phyloP scores from a whole-genome alignment of 2,797 vertebrate genomes.

The Pelobates cultripes region DNA sequence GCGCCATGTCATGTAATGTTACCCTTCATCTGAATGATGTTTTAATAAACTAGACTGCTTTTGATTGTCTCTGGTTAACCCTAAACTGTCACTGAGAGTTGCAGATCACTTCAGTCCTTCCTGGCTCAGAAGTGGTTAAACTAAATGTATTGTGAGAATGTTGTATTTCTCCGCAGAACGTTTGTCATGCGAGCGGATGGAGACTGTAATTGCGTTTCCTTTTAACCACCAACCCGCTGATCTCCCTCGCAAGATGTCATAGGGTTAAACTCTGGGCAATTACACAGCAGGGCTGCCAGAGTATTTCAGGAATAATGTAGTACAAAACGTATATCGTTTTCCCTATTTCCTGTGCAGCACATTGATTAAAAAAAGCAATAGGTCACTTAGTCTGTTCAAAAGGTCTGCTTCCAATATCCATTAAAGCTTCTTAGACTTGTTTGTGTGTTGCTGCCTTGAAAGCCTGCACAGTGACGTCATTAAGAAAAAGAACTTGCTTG shows the following conservation, averaged over 20 bases:
- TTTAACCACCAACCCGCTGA: neutral
- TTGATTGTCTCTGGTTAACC: conserved; percentile 44
- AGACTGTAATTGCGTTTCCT: neutral
- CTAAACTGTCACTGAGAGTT: neutral
- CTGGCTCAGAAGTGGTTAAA: neutral
- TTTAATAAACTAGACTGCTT: conserved; percentile 42
- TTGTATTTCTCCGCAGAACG: neutral
- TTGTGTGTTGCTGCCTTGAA: neutral
- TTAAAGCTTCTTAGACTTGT: neutral
- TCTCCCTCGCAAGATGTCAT: neutral
- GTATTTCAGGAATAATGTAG: neutral
- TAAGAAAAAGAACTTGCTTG: neutral
- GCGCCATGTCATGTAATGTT: conserved; percentile 41
- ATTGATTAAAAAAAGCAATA: conserved; percentile 9
- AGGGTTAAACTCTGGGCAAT: neutral
- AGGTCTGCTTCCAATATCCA: neutral
- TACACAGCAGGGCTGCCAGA: conserved; percentile 2
- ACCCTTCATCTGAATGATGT: conserved; percentile 40
- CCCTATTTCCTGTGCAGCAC: neutral
- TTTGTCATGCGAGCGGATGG: neutral
- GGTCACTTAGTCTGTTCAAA: neutral
- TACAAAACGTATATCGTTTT: neutral
- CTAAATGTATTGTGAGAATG: neutral
- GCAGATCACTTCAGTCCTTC: neutral
- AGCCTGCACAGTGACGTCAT: neutral